Conservation (phyloP, 2,797 vertebrate species). For the Oceanodroma leucorhoa region DNA sequence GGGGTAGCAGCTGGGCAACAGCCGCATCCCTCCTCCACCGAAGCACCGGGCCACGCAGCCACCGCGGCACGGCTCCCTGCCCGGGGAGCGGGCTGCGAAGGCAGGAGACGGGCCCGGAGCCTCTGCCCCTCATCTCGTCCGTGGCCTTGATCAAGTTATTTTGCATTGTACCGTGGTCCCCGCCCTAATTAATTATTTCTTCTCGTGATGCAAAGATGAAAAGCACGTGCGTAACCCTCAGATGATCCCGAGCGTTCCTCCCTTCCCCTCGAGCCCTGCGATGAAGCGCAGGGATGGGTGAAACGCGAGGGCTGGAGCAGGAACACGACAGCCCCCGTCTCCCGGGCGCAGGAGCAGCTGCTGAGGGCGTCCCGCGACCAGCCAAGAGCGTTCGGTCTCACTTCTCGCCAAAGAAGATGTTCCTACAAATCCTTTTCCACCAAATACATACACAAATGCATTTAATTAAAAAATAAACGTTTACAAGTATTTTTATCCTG, state of each 20-base stretch:
- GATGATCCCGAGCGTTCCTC: background rate
- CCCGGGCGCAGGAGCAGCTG: background rate
- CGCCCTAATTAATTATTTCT: background rate
- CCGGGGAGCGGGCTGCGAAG: background rate
- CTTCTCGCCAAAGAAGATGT: background rate
- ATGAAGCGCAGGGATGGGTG: background rate
- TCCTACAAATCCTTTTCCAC: background rate
- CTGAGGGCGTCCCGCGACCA: background rate
- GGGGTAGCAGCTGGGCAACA: too few species aligned
- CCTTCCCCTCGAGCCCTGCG: background rate
- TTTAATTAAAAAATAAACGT: background rate
- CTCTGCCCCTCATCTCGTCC: background rate
- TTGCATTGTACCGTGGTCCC: too few species aligned
- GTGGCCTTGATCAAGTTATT: too few species aligned
- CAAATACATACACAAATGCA: background rate
- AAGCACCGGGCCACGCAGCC: too few species aligned
- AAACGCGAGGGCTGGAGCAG: background rate
- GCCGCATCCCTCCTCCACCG: too few species aligned
- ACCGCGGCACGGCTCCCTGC: too few species aligned
- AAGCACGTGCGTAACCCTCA: background rate
- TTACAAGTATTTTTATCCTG: background rate
- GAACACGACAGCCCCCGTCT: background rate
- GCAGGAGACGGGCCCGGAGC: background rate
- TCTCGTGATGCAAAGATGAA: background rate
- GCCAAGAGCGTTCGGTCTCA: fast-evolving